phyloP scores from a whole-genome alignment of 1,140 invertebrate genomes.

The Drosophila rhopaloa region DNA sequence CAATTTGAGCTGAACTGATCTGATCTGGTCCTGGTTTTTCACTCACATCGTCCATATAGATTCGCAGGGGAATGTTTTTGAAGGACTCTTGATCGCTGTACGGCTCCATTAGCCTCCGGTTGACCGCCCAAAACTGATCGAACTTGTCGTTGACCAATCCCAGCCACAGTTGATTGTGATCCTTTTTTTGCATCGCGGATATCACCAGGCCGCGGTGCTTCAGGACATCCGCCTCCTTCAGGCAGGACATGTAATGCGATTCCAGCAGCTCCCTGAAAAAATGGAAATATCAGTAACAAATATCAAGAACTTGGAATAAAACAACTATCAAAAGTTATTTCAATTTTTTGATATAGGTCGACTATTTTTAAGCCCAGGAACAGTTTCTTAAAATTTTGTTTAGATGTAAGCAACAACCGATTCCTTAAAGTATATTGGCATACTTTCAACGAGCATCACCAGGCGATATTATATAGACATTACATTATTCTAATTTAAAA shows the following conservation, averaged over 20 bases:
- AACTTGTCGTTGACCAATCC: conserved; percentile 98
- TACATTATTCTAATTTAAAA: no score
- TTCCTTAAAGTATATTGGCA: no score
- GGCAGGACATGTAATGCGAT: conserved; percentile 96
- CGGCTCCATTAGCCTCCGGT: conserved; percentile 96
- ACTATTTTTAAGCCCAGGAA: no score
- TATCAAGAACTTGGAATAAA: no score
- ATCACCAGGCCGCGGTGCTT: conserved; percentile 97
- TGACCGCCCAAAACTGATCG: conserved; percentile 99
- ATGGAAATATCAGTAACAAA: neutral
- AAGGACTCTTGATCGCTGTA: conserved; percentile 91
- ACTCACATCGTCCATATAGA: conserved; percentile 89
- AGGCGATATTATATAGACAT: no score
- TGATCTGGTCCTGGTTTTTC: neutral
- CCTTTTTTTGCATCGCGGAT: conserved; percentile 98
- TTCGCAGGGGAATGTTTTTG: conserved; percentile 96
- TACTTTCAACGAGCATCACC: no score
- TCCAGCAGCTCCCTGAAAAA: conserved; percentile 94
- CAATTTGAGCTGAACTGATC: conserved; percentile 7
- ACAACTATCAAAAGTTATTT: no score
- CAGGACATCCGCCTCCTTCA: conserved; percentile 99
- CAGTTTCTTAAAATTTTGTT: no score
- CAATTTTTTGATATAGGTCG: no score
- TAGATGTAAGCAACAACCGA: no score
- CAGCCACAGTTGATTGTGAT: conserved; percentile 98